These are phyloP conservation scores for Adoxophyes honmai DNA, from an alignment of 1,140 invertebrate genomes.

Conservation along the genomic window DNA sequence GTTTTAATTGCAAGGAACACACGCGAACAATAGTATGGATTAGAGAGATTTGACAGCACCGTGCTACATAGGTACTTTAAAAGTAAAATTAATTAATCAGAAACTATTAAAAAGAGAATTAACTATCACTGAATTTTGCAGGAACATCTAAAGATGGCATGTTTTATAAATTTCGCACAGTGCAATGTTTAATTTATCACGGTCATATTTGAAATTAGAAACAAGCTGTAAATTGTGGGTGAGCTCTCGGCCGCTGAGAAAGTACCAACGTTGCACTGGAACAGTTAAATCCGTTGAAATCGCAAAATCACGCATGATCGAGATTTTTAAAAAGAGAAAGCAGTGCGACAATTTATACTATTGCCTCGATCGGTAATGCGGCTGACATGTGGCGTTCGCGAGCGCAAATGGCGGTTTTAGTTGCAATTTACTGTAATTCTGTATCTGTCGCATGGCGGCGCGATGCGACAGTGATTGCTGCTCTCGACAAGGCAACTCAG, in stretches of 20 bases:
- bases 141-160: not conserved
- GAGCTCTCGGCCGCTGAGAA: not conserved
- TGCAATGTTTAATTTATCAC: conserved; percentile 1
- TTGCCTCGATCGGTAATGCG: conserved; percentile 19
- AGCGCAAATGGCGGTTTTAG: not conserved
- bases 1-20: too few relatives aligned
- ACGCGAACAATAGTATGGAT: too few relatives aligned
- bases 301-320: conserved; percentile 8
- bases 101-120: not conserved
- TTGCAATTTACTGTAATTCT: conserved; percentile 30
- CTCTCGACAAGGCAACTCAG: not conserved
- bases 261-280: conserved; percentile 12
- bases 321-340: conserved; percentile 18
- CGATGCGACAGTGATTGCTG: conserved; percentile 21
- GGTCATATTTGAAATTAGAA: not conserved
- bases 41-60: not conserved
- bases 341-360: conserved; percentile 18
- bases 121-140: not conserved
- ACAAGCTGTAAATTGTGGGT: not conserved
- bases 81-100: not conserved
- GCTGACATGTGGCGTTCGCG: conserved; percentile 21
- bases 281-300: not conserved
- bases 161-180: not conserved
- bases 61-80: not conserved
- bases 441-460: conserved; percentile 20